A percentile compares a stretch with the other conserved stretches of the same genome.
Evolutionary conservation across 1,140 invertebrate genomes (phyloP).

Genomic region (Caenorhabditis remanei): DNA sequence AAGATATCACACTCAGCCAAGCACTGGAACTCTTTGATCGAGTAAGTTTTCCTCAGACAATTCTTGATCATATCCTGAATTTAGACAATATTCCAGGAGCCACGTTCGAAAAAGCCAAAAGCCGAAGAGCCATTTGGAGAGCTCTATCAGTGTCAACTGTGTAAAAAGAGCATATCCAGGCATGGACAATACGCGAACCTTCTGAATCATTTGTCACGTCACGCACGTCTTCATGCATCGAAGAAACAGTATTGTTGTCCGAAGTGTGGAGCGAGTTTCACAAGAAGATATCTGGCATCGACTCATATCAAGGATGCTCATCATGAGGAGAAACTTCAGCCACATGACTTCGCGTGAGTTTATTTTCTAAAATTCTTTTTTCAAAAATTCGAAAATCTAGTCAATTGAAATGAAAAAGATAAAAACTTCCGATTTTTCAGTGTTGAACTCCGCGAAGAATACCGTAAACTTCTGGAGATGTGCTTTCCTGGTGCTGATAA

Average conservation of each 20-base stretch:
- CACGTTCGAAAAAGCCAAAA: conserved; percentile 10
- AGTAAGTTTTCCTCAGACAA: neutral
- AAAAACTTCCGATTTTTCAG: neutral
- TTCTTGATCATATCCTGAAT: neutral
- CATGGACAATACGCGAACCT: conserved; percentile 43
- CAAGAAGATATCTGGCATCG: conserved; percentile 16
- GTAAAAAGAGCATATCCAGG: conserved; percentile 40
- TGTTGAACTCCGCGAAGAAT: conserved; percentile 31
- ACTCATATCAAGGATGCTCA: conserved; percentile 37
- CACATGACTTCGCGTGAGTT: conserved; percentile 49
- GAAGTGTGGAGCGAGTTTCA: conserved; percentile 46
- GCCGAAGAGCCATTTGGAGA: conserved; percentile 43
- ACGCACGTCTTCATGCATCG: conserved; percentile 30
- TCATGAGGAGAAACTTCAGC: neutral
- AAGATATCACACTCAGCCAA: conserved; percentile 36
- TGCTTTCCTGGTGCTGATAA: conserved; percentile 41
- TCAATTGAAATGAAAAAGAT: too few species aligned
- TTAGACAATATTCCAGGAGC: conserved; percentile 35
- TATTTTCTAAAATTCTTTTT: neutral
- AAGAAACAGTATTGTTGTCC: conserved; percentile 49
- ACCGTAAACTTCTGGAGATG: conserved; percentile 35
- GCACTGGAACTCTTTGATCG: conserved; percentile 40
- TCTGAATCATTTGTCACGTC: conserved; percentile 46
- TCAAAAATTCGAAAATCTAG: too few species aligned
- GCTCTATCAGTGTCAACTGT: conserved; percentile 43